Base-by-base conservation (phyloP, 2,113 vertebrate species). In the Notarius quadriscutis region DNA sequence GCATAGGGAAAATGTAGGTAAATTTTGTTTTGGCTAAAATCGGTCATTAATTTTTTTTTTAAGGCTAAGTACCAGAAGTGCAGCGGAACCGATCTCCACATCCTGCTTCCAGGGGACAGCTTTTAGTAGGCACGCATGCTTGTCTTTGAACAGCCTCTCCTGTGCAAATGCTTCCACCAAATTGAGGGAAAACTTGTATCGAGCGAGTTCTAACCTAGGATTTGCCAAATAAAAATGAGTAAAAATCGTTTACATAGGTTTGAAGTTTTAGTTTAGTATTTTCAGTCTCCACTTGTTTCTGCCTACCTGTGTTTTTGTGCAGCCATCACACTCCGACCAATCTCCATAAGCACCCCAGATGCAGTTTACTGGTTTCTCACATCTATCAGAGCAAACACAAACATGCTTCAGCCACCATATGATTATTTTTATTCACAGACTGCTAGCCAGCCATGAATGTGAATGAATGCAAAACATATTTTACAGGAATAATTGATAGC, bases 291-390 rank as follows among this genome's bases (percentile, higher is more conserved):
- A 55, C 62, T 51, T 41, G n/a, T 12, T 55, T 82, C 17, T 15
- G 2, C 60, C 81, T 34, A 94, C 94, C 93, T 94, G 92, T 84
- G 74, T 84, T 41, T 88, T 95, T 48, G 95, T 96, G 89, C 97
- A 98, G 69, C 96, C 96, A 20, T 95, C 95, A 82, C 97, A 99
- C 65, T 95, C 96, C 0, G 97, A 97, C 98, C 98, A 99, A 5
- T 94, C 92, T 11, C 95, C 95, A 88, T 93, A 98, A 17, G 94
- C 83, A 55, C 92, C 95, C 97, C 97, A 99, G 87, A 72, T 93
- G 88, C 97, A 99, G 71, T 96, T 81, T n/a, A 97, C 69, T 1
- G 92, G 94, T 84, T 77, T 25, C 11, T 93, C 89, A 89, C 93
- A 91, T 58, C 95, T 96, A 89, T 80, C 65, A 27, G 50, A 81